phyloP scores from a whole-genome alignment of 2,113 vertebrate genomes.

The Struthidea cinerea region DNA sequence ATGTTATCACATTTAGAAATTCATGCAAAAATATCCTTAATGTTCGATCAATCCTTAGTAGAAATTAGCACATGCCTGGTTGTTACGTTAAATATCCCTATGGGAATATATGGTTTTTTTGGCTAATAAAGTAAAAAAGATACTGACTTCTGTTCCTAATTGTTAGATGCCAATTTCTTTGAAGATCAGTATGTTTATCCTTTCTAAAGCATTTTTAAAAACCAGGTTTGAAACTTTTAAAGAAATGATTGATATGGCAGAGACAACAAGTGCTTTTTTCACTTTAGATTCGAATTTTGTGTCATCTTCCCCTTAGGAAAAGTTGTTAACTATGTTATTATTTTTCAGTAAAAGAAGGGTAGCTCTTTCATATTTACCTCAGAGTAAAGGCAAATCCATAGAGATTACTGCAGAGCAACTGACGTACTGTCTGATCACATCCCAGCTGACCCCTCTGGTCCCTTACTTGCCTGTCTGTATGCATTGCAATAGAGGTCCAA shows the following conservation, averaged over 20 bases:
- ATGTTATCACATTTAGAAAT: neutral
- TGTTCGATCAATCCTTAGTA: neutral
- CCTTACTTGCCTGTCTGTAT: neutral
- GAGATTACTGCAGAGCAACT: neutral
- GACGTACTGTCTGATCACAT: neutral
- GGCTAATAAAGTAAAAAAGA: neutral
- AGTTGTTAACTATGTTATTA: neutral
- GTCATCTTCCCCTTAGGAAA: neutral
- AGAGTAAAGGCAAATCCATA: neutral
- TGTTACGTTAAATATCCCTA: neutral
- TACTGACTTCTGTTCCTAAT: neutral
- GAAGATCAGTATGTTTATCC: neutral
- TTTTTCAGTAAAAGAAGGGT: neutral
- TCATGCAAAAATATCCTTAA: neutral
- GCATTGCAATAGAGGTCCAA: rapidly evolving
- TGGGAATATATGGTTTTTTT: neutral
- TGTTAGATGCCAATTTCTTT: neutral
- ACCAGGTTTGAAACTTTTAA: neutral
- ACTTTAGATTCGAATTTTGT: neutral
- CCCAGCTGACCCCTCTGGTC: neutral
- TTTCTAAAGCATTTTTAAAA: neutral
- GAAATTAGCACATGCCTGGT: neutral
- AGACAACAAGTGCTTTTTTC: neutral
- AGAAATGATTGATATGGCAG: rapidly evolving
- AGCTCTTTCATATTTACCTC: neutral